Evolutionary conservation across 2,888 invertebrate genomes (phyloP), one percentile per base, ranked within the genome.

Genomic region (Willowsia nigromaculata): DNA sequence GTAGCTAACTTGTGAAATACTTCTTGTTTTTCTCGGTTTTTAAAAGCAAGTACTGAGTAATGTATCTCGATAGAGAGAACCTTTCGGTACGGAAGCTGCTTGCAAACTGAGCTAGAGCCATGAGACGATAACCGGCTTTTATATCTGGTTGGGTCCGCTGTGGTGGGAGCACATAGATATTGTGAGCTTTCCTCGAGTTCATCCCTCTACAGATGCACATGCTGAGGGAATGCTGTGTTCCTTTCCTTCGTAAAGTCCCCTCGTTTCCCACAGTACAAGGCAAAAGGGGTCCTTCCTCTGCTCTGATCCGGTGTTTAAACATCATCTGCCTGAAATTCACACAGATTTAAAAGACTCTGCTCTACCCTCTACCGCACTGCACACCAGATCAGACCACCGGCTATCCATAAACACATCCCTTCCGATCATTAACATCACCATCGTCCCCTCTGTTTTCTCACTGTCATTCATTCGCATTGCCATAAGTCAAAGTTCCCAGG

Each of bases 311-410:
- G 47, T 13, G 56, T 56, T 56, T 56, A 13, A 15, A 47, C 15
- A 47, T 65, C 65, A 65, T 65, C 65, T 65, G 65, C 65, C 65
- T 6, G n/a, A 65, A 65, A 65, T 65, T 65, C 65, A 65, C 65
- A 65, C 65, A 65, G 27, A 33, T 65, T 27, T 30, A 65, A 18
- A 47, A 15, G 13, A 2, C 9, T 15, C 2, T 47, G 13, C 15
- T 5, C 22, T 22, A 11, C 56, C 18, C 56, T 4, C 22, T 18
- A 22, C 11, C 4, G n/a, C n/a, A n/a, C n/a, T n/a, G n/a, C n/a
- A 22, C 18, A 18, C 22, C 18, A 6, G 18, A 50, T 13, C 56
- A 22, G 22, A 56, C 56, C 56, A 56, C 56, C 22, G 11, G 56
- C 56, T 56, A 22, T 11, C n/a, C n/a, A n/a, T n/a, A n/a, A n/a